Base-by-base conservation (phyloP, 2,113 vertebrate species). In the Pluvianellus socialis region DNA sequence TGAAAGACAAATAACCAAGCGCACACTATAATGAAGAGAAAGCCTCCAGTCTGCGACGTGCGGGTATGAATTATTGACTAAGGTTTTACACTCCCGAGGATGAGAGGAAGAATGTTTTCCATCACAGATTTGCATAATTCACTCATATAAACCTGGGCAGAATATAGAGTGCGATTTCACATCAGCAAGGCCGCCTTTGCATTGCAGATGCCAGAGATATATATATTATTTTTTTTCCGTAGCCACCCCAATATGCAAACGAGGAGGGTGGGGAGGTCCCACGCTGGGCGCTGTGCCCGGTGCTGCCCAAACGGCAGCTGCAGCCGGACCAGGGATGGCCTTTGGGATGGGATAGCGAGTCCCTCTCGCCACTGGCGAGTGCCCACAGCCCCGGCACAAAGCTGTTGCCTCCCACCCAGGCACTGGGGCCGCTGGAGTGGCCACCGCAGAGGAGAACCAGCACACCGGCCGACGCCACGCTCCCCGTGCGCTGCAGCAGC, bases 121-220 rank as follows among this genome's bases (percentile, higher is more conserved):
- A 98, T 98, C 98, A 96, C 96, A 85, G 98, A 98, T 98, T 98
- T 98, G 98, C 98, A 98, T 98, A 98, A 98, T 98, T 98, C 98
- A 98, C 98, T 98, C 92, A 14, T 91, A 97, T 94, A 97, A 98
- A 98, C 98, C 98, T 98, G 98, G 98, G 96, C 96, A 94, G 98
- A 98, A 98, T 98, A 96, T 67, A 98, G 97, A 98, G 96, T 93
- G 88, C 62, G 86, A 81, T 92, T 96, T 79, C 92, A 92, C 94
- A 94, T 88, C 97, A 92, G 95, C 97, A 87, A 90, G 91, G 87
- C 90, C 0, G 90, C 88, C 71, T 95, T 96, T 53, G 96, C 97
- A 71, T 32, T 94, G 94, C 97, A 94, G 97, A 97, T 91, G 59
- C 86, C 58, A 50, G 88, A 75, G 87, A 90, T 40, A 22, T 2